Conservation (phyloP, 2,113 vertebrate species). For the Todiramphus chloris region DNA sequence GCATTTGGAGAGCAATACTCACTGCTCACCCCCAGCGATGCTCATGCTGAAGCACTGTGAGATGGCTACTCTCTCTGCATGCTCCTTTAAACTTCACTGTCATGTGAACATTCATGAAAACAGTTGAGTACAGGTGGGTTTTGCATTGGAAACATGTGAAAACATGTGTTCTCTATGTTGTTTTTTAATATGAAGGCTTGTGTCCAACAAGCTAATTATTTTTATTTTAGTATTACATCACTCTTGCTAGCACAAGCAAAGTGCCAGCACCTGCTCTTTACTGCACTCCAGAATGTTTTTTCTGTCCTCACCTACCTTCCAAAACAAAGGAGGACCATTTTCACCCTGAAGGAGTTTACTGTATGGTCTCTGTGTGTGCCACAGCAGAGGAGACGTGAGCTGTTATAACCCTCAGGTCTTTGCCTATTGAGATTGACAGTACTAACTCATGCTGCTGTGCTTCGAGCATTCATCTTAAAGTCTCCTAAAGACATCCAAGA, state of each 20-base stretch:
- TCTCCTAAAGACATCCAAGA: neutral
- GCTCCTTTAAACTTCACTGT: neutral
- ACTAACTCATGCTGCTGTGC: neutral
- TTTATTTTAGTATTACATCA: conserved; percentile 18
- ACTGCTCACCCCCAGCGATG: neutral
- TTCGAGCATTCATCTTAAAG: neutral
- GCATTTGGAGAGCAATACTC: neutral
- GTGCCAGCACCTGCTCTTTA: conserved; percentile 7
- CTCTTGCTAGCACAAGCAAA: neutral
- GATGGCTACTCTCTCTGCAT: fast-evolving
- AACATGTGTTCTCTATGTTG: conserved; percentile 30
- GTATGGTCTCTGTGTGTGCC: neutral
- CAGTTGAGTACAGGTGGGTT: neutral
- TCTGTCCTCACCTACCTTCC: conserved; percentile 11
- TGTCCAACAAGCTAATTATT: conserved; percentile 29
- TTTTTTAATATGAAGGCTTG: neutral
- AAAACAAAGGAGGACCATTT: neutral
- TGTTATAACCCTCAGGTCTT: neutral
- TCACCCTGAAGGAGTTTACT: neutral
- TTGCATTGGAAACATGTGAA: conserved; percentile 16
- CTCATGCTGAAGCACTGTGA: fast-evolving
- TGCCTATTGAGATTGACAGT: neutral
- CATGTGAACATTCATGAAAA: neutral
- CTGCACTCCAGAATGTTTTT: neutral
- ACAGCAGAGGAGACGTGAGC: neutral